phyloP scores from a whole-genome alignment of 1,140 invertebrate genomes.

The Euwallacea similis region DNA sequence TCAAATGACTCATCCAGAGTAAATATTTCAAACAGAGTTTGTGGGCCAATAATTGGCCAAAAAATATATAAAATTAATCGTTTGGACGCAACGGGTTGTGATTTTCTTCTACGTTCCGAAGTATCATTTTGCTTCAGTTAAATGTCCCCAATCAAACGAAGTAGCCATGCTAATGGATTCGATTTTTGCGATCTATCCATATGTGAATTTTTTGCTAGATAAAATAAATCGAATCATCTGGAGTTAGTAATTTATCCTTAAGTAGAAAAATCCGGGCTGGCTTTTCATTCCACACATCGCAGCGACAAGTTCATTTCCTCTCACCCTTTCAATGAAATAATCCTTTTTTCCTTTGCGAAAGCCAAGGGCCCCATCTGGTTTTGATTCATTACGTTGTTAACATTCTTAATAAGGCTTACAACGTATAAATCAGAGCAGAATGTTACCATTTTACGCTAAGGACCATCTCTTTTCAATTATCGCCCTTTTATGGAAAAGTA shows the following conservation, averaged over 20 bases:
- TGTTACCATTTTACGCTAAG: constrained; percentile 20
- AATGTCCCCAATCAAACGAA: too few relatives aligned
- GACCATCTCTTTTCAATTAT: constrained; percentile 19
- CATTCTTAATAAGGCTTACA: constrained; percentile 1
- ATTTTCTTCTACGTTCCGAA: too few relatives aligned
- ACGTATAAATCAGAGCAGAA: not conserved
- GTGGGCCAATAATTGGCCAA: too few relatives aligned
- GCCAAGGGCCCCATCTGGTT: not conserved
- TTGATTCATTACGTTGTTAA: constrained; percentile 1
- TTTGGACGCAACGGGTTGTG: too few relatives aligned
- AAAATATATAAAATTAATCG: too few relatives aligned
- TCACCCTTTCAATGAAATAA: constrained; percentile 1
- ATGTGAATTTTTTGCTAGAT: too few relatives aligned
- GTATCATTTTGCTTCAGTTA: too few relatives aligned
- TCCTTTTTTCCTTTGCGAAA: not conserved
- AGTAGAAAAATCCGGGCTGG: not conserved
- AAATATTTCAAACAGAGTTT: too few relatives aligned
- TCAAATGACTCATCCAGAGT: too few relatives aligned
- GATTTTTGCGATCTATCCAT: too few relatives aligned
- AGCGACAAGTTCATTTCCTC: not conserved
- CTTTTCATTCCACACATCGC: not conserved
- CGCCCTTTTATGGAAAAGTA: constrained; percentile 29
- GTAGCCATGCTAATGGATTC: too few relatives aligned
- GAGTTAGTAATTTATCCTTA: not conserved
- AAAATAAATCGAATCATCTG: too few relatives aligned